These are phyloP conservation scores for Cynopterus sphinx DNA, from an alignment of 2,797 vertebrate genomes.

Conservation along the genomic window DNA sequence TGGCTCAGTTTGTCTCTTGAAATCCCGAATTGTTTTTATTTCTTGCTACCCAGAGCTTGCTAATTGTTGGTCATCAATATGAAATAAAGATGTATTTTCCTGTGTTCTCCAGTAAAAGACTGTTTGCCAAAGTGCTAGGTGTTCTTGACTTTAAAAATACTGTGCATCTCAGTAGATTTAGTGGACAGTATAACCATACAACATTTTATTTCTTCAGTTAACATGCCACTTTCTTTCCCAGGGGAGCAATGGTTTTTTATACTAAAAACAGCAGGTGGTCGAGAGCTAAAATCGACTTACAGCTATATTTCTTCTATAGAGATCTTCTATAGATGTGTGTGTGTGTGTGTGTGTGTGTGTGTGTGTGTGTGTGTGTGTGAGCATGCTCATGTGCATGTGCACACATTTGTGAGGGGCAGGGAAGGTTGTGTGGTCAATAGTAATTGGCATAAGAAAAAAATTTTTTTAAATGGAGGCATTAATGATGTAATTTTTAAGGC, in stretches of 20 bases:
- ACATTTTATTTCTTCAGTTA: slow-evolving; percentile 34
- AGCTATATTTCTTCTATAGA: background rate
- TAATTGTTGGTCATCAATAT: slow-evolving; percentile 55
- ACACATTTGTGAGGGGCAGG: no score
- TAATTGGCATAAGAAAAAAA: background rate
- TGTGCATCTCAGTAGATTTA: slow-evolving; percentile 13
- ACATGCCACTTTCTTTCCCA: background rate
- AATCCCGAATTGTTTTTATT: slow-evolving; percentile 57
- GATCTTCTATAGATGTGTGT: background rate
- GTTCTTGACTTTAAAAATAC: slow-evolving; percentile 58
- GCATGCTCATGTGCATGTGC: no score
- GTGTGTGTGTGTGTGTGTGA: background rate
- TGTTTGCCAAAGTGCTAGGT: background rate
- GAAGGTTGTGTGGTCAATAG: background rate
- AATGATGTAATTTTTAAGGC: background rate
- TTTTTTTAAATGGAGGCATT: background rate
- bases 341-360: background rate
- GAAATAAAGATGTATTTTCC: slow-evolving; percentile 45
- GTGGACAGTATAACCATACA: background rate
- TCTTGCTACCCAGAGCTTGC: slow-evolving; percentile 16
- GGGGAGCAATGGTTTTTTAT: slow-evolving; percentile 7
- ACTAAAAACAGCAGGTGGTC: background rate
- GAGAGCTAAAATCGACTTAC: background rate
- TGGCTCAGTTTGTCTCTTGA: slow-evolving; percentile 24
- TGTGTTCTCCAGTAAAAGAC: background rate